A percentile compares a stretch with the other conserved stretches of the same genome.
phyloP scores from a whole-genome alignment of 2,113 vertebrate species.

The Brevimyrus niger region DNA sequence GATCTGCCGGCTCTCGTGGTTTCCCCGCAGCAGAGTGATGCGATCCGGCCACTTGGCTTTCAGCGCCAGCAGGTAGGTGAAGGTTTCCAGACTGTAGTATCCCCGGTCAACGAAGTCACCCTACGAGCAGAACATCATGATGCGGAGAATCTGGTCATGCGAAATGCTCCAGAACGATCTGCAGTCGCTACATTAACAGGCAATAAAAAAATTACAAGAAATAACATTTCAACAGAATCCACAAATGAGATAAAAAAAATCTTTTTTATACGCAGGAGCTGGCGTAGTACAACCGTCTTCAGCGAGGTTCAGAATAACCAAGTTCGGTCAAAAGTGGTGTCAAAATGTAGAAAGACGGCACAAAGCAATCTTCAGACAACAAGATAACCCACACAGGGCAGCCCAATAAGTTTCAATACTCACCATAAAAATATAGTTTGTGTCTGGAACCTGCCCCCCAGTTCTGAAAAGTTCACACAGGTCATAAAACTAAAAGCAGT shows the following conservation, averaged over 20 bases:
- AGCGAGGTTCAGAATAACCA: not conserved
- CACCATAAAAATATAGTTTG: slow-evolving; percentile 99
- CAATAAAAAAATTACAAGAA: not conserved
- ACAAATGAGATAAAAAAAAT: not conserved
- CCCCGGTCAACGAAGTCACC: slow-evolving; percentile 96
- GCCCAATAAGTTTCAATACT: slow-evolving; percentile 27
- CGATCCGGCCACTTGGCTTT: slow-evolving; percentile 97
- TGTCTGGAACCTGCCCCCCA: slow-evolving; percentile 92
- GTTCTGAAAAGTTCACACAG: slow-evolving; percentile 94
- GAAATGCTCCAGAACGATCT: not conserved
- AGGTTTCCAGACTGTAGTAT: slow-evolving; percentile 95
- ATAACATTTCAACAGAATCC: not conserved
- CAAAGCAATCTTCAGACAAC: not conserved
- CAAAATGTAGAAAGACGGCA: not conserved
- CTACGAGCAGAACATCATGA: slow-evolving; percentile 48
- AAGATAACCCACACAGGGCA: not conserved
- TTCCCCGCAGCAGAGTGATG: slow-evolving; percentile 89
- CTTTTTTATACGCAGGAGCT: not conserved
- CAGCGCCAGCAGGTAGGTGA: slow-evolving; percentile 89
- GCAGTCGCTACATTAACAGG: not conserved
- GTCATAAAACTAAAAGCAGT: slow-evolving; percentile 80
- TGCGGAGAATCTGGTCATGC: not conserved
- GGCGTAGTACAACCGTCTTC: not conserved
- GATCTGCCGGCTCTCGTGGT: slow-evolving; percentile 94
- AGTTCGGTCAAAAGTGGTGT: not conserved